These are phyloP conservation scores for Morpho helenor DNA, from an alignment of 2,888 invertebrate genomes.

Conservation along the genomic window DNA sequence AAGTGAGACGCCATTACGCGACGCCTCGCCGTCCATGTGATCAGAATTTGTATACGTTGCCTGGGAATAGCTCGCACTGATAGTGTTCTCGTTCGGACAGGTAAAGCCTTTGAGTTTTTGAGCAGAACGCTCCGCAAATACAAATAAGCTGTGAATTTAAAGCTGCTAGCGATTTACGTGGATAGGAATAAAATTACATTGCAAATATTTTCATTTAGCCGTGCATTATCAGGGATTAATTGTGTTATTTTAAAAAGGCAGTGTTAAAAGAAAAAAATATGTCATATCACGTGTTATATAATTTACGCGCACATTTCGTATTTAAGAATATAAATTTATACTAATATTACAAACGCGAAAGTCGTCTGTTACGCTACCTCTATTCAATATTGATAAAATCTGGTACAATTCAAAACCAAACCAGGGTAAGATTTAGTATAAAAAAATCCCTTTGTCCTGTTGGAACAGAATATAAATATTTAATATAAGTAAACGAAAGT, in stretches of 20 bases:
- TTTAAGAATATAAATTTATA: too few relatives aligned
- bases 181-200: conserved; percentile 49
- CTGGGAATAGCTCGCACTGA: conserved; percentile 65
- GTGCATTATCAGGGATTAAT: conserved; percentile 20
- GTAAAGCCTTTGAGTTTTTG: conserved; percentile 72
- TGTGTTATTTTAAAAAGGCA: conserved; percentile 11
- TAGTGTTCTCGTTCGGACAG: conserved; percentile 64
- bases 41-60: conserved; percentile 70
- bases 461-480: too few relatives aligned
- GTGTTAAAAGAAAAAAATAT: too few relatives aligned
- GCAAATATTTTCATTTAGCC: conserved; percentile 31
- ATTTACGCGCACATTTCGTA: too few relatives aligned
- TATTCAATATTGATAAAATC: too few relatives aligned
- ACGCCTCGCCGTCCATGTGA: conserved; percentile 53
- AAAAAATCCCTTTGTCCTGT: too few relatives aligned
- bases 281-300: too few relatives aligned
- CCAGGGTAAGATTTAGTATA: too few relatives aligned
- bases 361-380: too few relatives aligned
- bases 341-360: too few relatives aligned
- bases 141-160: conserved; percentile 62
- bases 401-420: too few relatives aligned
- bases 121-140: conserved; percentile 64
- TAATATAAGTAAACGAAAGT: too few relatives aligned
- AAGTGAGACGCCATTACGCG: conserved; percentile 38
- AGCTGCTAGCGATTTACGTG: conserved; percentile 52